Evolutionary conservation across 2,113 vertebrate species (phyloP).

Genomic region (Callopanchax toddi): DNA sequence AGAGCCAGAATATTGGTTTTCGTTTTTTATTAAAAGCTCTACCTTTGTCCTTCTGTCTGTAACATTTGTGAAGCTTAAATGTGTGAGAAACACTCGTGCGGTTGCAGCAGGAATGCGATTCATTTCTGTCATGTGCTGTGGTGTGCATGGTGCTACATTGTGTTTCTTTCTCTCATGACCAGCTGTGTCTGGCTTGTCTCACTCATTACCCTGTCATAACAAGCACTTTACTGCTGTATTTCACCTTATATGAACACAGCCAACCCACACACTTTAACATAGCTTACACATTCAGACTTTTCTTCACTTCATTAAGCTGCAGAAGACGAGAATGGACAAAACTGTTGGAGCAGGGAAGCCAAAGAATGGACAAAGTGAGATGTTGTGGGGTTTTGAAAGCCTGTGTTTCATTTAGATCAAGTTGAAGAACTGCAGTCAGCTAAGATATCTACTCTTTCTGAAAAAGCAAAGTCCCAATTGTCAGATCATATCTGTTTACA

Average conservation of each 20-base stretch:
- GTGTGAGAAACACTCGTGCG: conserved; percentile 33
- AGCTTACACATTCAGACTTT: conserved; percentile 49
- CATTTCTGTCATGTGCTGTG: conserved; percentile 32
- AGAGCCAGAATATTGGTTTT: conserved; percentile 57
- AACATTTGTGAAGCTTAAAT: conserved; percentile 47
- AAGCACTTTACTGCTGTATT: conserved; percentile 58
- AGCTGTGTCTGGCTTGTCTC: conserved; percentile 71
- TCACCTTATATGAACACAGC: conserved; percentile 38
- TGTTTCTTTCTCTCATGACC: conserved; percentile 45
- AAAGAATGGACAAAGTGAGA: conserved; percentile 31
- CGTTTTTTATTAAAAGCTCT: conserved; percentile 53
- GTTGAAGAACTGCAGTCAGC: conserved; percentile 22
- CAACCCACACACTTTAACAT: conserved; percentile 40
- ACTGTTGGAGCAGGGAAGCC: conserved; percentile 3
- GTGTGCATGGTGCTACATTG: conserved; percentile 13
- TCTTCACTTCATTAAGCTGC: conserved; percentile 66
- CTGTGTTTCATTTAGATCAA: conserved; percentile 43
- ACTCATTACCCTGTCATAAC: conserved; percentile 77
- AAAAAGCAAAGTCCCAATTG: conserved; percentile 47
- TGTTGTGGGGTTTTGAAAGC: conserved; percentile 9
- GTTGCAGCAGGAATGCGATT: conserved; percentile 34
- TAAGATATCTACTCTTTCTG: conserved; percentile 38
- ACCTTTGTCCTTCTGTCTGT: conserved; percentile 22
- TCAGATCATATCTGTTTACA: conserved; percentile 31
- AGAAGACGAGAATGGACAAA: conserved; percentile 29